These are phyloP conservation scores for Torymus texanus DNA, from an alignment of 2,888 invertebrate species.

Conservation along the genomic window DNA sequence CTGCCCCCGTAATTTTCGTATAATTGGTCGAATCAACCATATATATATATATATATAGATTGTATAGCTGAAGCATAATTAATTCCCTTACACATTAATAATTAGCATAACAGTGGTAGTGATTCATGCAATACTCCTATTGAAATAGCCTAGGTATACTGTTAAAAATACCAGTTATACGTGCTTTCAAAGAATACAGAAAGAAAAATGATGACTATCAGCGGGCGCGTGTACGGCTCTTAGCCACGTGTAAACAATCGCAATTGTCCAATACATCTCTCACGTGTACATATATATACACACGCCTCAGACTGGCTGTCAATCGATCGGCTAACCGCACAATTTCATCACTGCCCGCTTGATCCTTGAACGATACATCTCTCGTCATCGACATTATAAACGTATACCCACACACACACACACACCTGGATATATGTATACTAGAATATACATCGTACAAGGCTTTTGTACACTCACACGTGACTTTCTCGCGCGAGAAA, in stretches of 20 bases:
- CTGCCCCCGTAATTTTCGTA: conserved; percentile 25
- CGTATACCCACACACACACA: too few species aligned
- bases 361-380: conserved; percentile 44
- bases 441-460: too few species aligned
- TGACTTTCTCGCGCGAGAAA: conserved; percentile 25
- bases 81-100: conserved; percentile 14
- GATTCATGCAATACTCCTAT: too few species aligned
- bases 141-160: too few species aligned
- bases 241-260: conserved; percentile 49
- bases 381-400: not conserved
- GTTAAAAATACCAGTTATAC: too few species aligned
- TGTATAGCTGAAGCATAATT: not conserved
- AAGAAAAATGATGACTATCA: conserved; percentile 48
- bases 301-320: conserved; percentile 14
- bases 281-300: not conserved
- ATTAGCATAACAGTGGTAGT: not conserved
- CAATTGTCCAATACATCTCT: conserved; percentile 42
- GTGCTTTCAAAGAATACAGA: too few species aligned
- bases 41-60: not conserved
- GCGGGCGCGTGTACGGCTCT: conserved; percentile 46
- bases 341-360: conserved; percentile 38
- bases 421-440: too few species aligned
- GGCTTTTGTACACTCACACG: not conserved
- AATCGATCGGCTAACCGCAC: conserved; percentile 33
- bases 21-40: conserved; percentile 35